Evolutionary conservation across 2,888 invertebrate species (phyloP).

Genomic region (Drosophila neotestacea): DNA sequence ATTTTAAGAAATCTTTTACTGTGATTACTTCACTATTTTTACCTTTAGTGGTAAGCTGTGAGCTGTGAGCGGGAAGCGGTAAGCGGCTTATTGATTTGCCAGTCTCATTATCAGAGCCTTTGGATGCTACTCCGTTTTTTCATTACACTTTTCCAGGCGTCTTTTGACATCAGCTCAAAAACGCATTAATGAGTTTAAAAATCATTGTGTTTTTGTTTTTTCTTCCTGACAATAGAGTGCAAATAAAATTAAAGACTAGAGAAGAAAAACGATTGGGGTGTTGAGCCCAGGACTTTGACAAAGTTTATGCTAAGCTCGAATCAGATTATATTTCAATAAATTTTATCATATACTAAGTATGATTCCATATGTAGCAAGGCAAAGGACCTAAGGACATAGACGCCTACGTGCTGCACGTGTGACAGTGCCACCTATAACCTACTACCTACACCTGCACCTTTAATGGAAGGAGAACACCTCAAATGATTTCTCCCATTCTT

Average conservation of each 20-base stretch:
- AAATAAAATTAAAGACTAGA: conserved; percentile 17
- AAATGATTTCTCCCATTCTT: conserved; percentile 48
- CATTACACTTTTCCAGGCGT: conserved; percentile 14
- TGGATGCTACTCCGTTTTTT: background rate
- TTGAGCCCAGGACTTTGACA: conserved; percentile 7
- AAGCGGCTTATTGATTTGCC: conserved; percentile 39
- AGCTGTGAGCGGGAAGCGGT: conserved; percentile 1
- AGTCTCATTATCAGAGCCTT: conserved; percentile 15
- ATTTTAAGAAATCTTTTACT: conserved; percentile 1
- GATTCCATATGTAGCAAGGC: background rate
- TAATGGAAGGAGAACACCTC: background rate
- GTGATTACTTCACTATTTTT: background rate
- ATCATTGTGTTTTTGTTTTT: conserved; percentile 23
- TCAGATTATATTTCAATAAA: conserved; percentile 68
- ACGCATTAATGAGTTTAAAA: conserved; percentile 67
- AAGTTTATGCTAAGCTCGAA: conserved; percentile 28
- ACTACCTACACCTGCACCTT: conserved; percentile 2
- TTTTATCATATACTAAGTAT: conserved; percentile 23
- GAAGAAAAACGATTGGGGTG: background rate
- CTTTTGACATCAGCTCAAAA: conserved; percentile 21
- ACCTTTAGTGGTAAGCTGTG: background rate
- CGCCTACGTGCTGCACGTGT: conserved; percentile 24
- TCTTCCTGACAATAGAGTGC: background rate
- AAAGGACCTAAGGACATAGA: background rate
- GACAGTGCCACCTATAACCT: conserved; percentile 13